Conservation (phyloP, 2,888 invertebrate genomes). For the Lacanobia wlatinum region DNA sequence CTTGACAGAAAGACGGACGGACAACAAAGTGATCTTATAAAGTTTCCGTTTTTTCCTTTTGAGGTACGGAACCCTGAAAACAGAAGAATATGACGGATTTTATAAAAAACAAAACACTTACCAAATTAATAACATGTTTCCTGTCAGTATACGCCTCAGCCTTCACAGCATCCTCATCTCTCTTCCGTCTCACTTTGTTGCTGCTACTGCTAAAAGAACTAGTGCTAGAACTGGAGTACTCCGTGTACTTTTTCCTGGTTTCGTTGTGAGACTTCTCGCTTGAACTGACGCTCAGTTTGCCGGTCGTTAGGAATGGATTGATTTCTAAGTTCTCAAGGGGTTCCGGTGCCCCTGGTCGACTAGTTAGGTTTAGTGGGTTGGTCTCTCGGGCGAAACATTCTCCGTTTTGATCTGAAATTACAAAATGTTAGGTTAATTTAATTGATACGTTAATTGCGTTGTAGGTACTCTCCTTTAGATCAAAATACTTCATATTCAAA, state of each 20-base stretch:
- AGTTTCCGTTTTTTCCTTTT: too few relatives aligned
- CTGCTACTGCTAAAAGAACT: conserved; percentile 64
- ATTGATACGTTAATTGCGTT: too few relatives aligned
- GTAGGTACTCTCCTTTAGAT: too few relatives aligned
- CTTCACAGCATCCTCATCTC: conserved; percentile 93
- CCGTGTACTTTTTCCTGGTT: conserved; percentile 73
- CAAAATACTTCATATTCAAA: too few relatives aligned
- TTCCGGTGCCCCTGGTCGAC: conserved; percentile 85
- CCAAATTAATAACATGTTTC: conserved; percentile 94
- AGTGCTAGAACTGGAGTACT: conserved; percentile 77
- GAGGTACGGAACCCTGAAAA: too few relatives aligned
- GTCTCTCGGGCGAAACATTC: conserved; percentile 92
- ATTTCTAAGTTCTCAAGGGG: conserved; percentile 89
- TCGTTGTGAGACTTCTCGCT: conserved; percentile 80
- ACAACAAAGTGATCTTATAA: too few relatives aligned
- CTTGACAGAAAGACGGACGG: too few relatives aligned
- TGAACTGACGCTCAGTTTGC: conserved; percentile 83
- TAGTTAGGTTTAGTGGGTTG: conserved; percentile 92
- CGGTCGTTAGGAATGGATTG: conserved; percentile 81
- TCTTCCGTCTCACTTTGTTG: conserved; percentile 90
- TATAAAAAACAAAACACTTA: too few relatives aligned
- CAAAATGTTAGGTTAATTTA: neutral
- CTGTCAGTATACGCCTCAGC: conserved; percentile 93
- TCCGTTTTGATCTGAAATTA: conserved; percentile 90
- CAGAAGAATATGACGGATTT: too few relatives aligned